Conservation (phyloP, 2,113 vertebrate species). For the Dromaius novaehollandiae region DNA sequence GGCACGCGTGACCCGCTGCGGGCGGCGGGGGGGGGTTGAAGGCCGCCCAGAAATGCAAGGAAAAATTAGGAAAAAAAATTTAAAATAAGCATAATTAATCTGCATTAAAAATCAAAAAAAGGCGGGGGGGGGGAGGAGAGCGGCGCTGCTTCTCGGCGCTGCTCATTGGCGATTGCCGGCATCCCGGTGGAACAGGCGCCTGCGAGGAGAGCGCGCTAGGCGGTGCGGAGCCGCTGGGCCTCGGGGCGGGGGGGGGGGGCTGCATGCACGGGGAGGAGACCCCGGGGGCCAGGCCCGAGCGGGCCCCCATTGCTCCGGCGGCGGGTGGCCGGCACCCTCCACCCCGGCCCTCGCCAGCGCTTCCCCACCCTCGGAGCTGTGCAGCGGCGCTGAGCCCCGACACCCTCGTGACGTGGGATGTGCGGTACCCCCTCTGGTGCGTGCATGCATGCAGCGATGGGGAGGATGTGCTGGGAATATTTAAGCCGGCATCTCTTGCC, state of each 20-base stretch:
- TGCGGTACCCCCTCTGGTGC: background rate
- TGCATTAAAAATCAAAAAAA: background rate
- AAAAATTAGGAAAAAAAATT: background rate
- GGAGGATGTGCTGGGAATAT: background rate
- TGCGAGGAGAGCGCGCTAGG: too few relatives aligned
- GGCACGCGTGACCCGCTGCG: background rate
- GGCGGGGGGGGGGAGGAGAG: background rate
- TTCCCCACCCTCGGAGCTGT: background rate
- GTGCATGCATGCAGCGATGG: background rate
- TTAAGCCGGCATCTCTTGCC: background rate
- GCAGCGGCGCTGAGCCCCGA: background rate
- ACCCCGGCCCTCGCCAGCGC: background rate
- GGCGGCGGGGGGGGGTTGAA: background rate
- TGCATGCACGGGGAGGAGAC: background rate
- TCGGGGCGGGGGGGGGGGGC: too few relatives aligned
- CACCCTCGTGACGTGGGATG: background rate
- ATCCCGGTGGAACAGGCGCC: background rate
- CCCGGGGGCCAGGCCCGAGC: background rate
- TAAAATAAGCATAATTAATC: background rate
- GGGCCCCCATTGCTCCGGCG: too few relatives aligned
- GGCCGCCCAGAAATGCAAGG: background rate
- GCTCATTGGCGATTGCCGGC: background rate
- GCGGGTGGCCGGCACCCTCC: too few relatives aligned
- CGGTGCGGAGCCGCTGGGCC: too few relatives aligned
- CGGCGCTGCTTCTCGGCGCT: background rate